phyloP scores from a whole-genome alignment of 2,113 vertebrate genomes.

The Catagonus wagneri region DNA sequence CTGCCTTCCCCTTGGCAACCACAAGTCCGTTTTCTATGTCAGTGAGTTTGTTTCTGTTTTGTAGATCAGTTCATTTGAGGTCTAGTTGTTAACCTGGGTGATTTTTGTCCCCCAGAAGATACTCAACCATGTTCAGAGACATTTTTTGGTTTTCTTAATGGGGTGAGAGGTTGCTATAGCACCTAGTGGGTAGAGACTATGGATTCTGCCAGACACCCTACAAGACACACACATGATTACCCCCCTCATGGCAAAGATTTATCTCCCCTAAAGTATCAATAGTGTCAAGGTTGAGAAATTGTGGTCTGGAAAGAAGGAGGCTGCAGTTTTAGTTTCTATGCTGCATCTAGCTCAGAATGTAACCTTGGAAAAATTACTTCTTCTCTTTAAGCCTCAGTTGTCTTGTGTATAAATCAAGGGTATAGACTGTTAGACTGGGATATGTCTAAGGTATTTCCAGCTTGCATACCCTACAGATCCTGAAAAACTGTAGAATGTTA shows the following conservation, averaged over 20 bases:
- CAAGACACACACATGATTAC: neutral
- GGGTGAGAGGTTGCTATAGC: neutral
- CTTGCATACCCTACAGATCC: neutral
- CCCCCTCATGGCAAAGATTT: neutral
- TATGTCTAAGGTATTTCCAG: neutral
- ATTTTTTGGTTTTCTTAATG: neutral
- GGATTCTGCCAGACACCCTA: neutral
- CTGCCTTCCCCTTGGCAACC: too few relatives aligned
- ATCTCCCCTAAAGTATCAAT: neutral
- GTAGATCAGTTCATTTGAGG: too few relatives aligned
- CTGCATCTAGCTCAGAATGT: neutral
- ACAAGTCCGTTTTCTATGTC: too few relatives aligned
- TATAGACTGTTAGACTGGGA: neutral
- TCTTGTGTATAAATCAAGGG: neutral
- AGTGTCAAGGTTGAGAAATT: neutral
- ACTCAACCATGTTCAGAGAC: neutral
- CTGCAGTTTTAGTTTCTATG: neutral
- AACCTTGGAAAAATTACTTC: neutral
- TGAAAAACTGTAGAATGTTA: conserved; percentile 19
- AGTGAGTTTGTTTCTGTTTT: too few relatives aligned
- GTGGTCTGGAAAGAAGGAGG: neutral
- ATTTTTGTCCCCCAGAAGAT: neutral
- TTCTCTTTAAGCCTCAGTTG: neutral
- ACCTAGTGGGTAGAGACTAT: neutral
- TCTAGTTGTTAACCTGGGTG: neutral